A percentile compares a stretch with the other conserved stretches of the same genome.
Evolutionary conservation across 1,140 invertebrate genomes (phyloP).

Genomic region (Delia radicum): DNA sequence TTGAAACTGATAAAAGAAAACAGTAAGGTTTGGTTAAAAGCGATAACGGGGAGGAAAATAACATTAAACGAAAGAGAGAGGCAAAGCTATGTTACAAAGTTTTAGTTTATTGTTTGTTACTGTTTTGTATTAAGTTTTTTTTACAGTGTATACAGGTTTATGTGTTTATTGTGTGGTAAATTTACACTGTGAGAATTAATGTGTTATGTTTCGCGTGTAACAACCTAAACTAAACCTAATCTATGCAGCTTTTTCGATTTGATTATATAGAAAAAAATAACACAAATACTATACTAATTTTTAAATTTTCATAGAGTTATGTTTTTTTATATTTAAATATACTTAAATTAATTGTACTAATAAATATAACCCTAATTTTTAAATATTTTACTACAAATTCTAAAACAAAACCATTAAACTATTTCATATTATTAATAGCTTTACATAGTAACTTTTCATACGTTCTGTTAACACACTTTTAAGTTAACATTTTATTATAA

Average conservation of each 20-base stretch:
- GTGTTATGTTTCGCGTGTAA: background rate
- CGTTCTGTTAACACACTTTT: too few relatives aligned
- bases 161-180: background rate
- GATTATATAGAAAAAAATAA: background rate
- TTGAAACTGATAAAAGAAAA: background rate
- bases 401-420: too few relatives aligned
- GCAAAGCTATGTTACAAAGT: constrained; percentile 4
- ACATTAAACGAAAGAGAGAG: background rate
- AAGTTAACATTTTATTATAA: too few relatives aligned
- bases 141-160: background rate
- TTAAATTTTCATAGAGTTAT: too few relatives aligned
- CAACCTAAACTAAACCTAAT: background rate
- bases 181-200: background rate
- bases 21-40: background rate
- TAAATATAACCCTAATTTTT: too few relatives aligned
- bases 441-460: too few relatives aligned
- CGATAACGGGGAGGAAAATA: background rate
- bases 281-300: background rate
- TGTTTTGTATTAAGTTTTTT: background rate
- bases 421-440: too few relatives aligned
- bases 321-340: too few relatives aligned
- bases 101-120: background rate
- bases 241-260: background rate
- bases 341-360: too few relatives aligned
- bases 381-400: too few relatives aligned